Evolutionary conservation across 2,888 invertebrate species (phyloP).

Genomic region (Xanthia icteritia): DNA sequence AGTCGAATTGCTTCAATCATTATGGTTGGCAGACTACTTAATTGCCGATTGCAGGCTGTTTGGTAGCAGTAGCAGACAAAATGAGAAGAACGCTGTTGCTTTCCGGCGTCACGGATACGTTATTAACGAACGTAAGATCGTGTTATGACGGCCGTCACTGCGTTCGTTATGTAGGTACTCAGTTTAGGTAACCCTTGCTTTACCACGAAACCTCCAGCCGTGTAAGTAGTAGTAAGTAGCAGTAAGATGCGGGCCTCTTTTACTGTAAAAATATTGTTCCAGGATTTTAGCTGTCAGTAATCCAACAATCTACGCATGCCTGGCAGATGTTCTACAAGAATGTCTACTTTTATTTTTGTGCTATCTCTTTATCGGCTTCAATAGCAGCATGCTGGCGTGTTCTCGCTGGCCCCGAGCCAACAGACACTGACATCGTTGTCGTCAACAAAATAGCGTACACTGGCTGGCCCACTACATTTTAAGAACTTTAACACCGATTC

Average conservation of each 20-base stretch:
- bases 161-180: no score
- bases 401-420: slow-evolving; percentile 41
- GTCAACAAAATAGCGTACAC: slow-evolving; percentile 37
- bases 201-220: not conserved
- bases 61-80: not conserved
- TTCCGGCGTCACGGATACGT: not conserved
- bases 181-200: not conserved
- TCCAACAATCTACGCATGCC: slow-evolving; percentile 11
- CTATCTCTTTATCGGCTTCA: slow-evolving; percentile 45
- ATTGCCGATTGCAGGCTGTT: not conserved
- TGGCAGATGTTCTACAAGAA: slow-evolving; percentile 38
- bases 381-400: slow-evolving; percentile 23
- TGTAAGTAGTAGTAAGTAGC: no score
- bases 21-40: no score
- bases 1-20: not conserved
- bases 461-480: slow-evolving; percentile 24
- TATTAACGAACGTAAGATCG: not conserved
- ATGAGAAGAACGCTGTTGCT: not conserved
- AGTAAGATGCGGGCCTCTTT: not conserved
- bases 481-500: slow-evolving; percentile 28
- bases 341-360: slow-evolving; percentile 44
- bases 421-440: slow-evolving; percentile 38
- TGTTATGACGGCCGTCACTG: no score
- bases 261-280: slow-evolving; percentile 1
- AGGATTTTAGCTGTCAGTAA: slow-evolving; percentile 3